Conservation (phyloP, 1,140 invertebrate genomes). For the Pinna nobilis region DNA sequence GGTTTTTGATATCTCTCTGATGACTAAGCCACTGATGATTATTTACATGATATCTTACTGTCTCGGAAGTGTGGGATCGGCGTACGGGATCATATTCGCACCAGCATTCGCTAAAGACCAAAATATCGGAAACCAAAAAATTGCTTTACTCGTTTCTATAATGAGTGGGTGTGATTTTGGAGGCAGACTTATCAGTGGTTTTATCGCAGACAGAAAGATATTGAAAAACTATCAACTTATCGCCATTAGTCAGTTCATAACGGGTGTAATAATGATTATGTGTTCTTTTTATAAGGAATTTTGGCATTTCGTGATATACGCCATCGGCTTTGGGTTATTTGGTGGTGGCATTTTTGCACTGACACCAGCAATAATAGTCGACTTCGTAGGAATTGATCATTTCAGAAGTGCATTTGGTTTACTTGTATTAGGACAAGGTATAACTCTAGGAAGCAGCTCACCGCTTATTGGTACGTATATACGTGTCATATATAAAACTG, state of each 20-base stretch:
- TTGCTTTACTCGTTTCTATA: slow-evolving; percentile 20
- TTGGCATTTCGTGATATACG: slow-evolving; percentile 25
- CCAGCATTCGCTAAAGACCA: slow-evolving; percentile 30
- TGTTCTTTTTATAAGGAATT: slow-evolving; percentile 25
- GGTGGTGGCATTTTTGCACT: slow-evolving; percentile 30
- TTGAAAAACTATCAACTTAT: slow-evolving; percentile 19
- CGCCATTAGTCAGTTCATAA: not conserved
- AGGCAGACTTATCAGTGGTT: slow-evolving; percentile 19
- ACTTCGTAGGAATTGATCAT: slow-evolving; percentile 34
- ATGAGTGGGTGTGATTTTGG: slow-evolving; percentile 34
- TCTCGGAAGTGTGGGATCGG: slow-evolving; percentile 26
- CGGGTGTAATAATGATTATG: slow-evolving; percentile 8
- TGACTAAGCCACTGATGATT: slow-evolving; percentile 21
- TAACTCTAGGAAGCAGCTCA: slow-evolving; percentile 8
- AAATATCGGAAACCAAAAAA: not conserved
- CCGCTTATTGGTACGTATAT: slow-evolving; percentile 32
- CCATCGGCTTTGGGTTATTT: slow-evolving; percentile 15
- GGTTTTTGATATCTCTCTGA: slow-evolving; percentile 3
- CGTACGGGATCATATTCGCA: slow-evolving; percentile 30
- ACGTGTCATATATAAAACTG: not conserved
- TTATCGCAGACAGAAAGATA: slow-evolving; percentile 26
- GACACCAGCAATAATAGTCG: slow-evolving; percentile 22
- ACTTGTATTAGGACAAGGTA: slow-evolving; percentile 18
- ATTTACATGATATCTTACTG: slow-evolving; percentile 23
- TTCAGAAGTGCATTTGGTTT: slow-evolving; percentile 34